A percentile compares a stretch with the other conserved stretches of the same genome.
Evolutionary conservation across 2,888 invertebrate species (phyloP).

Genomic region (Eurytoma adleriae): DNA sequence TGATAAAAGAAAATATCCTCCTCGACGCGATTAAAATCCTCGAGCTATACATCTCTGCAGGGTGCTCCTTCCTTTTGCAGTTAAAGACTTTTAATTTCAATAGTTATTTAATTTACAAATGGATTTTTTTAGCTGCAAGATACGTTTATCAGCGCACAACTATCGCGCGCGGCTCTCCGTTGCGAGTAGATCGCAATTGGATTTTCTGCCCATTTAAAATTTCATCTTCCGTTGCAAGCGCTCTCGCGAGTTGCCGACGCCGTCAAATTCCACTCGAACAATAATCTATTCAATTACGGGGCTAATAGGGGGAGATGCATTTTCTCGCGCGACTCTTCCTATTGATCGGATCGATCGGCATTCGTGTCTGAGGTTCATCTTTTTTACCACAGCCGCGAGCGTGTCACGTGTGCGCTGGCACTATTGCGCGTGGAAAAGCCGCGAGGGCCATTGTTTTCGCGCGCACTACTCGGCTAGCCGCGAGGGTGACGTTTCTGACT

Average conservation of each 20-base stretch:
- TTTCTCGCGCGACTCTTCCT: slow-evolving; percentile 10
- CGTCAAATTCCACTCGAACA: neutral
- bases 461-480: too few relatives aligned
- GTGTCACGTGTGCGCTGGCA: neutral
- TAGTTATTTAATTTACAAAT: too few relatives aligned
- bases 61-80: too few relatives aligned
- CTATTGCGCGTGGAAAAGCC: neutral
- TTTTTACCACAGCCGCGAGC: neutral
- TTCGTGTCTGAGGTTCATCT: slow-evolving; percentile 6
- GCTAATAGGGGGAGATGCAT: slow-evolving; percentile 18
- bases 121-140: too few relatives aligned
- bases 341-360: slow-evolving; percentile 22
- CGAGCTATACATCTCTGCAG: too few relatives aligned
- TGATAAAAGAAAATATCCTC: too few relatives aligned
- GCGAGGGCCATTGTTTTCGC: neutral
- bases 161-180: too few relatives aligned
- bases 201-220: slow-evolving; percentile 10
- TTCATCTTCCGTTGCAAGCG: neutral
- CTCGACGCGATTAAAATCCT: too few relatives aligned
- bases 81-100: too few relatives aligned
- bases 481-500: too few relatives aligned
- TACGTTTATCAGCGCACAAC: too few relatives aligned
- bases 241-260: neutral
- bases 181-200: neutral
- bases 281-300: slow-evolving; percentile 27